These are phyloP conservation scores for Genyomyrus donnyi DNA, from an alignment of 2,113 vertebrate genomes.

Conservation along the genomic window DNA sequence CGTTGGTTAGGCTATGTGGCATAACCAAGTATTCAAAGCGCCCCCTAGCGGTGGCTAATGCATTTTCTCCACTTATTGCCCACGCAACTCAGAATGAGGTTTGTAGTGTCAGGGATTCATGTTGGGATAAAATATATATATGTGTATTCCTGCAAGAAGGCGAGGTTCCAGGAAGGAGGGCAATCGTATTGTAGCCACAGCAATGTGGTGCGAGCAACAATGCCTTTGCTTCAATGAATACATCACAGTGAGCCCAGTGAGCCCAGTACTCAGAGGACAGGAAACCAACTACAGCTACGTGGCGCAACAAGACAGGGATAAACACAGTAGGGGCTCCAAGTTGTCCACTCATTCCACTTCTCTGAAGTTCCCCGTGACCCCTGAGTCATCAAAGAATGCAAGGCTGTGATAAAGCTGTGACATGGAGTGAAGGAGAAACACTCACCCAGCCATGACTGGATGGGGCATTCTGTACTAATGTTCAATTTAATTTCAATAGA, in stretches of 20 bases:
- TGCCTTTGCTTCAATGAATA: background rate
- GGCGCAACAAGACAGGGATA: background rate
- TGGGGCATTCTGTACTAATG: background rate
- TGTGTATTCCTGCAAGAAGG: background rate
- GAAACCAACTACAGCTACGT: background rate
- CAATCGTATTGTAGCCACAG: background rate
- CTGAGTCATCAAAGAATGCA: background rate
- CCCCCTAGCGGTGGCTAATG: background rate
- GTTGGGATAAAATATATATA: background rate
- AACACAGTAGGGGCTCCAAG: background rate
- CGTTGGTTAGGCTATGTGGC: background rate
- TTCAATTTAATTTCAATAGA: background rate
- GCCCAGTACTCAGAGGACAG: background rate
- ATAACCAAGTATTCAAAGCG: background rate
- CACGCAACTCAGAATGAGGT: background rate
- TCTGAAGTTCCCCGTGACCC: background rate
- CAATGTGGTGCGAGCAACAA: background rate
- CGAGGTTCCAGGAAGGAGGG: background rate
- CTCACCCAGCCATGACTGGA: background rate
- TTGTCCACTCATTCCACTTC: background rate
- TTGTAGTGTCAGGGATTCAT: background rate
- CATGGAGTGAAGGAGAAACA: background rate
- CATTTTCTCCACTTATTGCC: background rate
- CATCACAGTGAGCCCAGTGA: background rate
- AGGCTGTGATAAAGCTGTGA: background rate